These are phyloP conservation scores for Psittacus erithacus DNA, from an alignment of 2,113 vertebrate genomes.

Conservation along the genomic window DNA sequence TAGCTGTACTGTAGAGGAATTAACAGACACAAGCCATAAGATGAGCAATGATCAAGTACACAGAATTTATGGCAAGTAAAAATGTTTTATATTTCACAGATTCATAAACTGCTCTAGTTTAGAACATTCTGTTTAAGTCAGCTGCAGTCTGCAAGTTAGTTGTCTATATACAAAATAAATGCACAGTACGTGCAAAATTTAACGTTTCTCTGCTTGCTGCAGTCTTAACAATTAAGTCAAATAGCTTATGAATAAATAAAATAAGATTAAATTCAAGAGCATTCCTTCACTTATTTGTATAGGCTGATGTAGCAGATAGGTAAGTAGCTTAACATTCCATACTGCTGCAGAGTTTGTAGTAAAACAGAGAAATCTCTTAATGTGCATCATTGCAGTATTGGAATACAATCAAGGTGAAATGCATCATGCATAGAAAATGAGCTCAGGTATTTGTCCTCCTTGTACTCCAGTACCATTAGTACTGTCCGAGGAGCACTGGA, in stretches of 20 bases:
- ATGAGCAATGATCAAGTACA: constrained; percentile 53
- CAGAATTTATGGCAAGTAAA: constrained; percentile 67
- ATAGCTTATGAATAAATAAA: constrained; percentile 88
- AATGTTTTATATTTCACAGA: constrained; percentile 74
- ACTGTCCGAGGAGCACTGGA: constrained; percentile 98
- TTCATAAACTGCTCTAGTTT: constrained; percentile 77
- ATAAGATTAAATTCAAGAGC: constrained; percentile 80
- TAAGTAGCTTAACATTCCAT: constrained; percentile 65
- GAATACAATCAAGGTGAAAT: constrained; percentile 70
- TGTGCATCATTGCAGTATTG: constrained; percentile 71
- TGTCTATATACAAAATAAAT: constrained; percentile 81
- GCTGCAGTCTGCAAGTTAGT: constrained; percentile 79
- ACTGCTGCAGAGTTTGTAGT: constrained; percentile 66
- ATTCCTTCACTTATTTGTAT: constrained; percentile 76
- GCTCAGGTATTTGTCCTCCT: constrained; percentile 97
- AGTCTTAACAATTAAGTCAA: constrained; percentile 83
- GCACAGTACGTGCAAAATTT: constrained; percentile 80
- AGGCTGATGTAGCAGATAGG: constrained; percentile 71
- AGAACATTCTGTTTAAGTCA: constrained; percentile 79
- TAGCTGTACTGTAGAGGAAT: neutral
- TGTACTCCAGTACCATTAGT: constrained; percentile 98
- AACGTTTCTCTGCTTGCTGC: constrained; percentile 72
- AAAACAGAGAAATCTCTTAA: constrained; percentile 68
- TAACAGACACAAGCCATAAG: neutral
- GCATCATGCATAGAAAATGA: constrained; percentile 93